Percentiles rank a stretch among this genome's conserved stretches.
Evolutionary conservation across 1,140 invertebrate genomes (phyloP).

Genomic region (Telenomus remus): DNA sequence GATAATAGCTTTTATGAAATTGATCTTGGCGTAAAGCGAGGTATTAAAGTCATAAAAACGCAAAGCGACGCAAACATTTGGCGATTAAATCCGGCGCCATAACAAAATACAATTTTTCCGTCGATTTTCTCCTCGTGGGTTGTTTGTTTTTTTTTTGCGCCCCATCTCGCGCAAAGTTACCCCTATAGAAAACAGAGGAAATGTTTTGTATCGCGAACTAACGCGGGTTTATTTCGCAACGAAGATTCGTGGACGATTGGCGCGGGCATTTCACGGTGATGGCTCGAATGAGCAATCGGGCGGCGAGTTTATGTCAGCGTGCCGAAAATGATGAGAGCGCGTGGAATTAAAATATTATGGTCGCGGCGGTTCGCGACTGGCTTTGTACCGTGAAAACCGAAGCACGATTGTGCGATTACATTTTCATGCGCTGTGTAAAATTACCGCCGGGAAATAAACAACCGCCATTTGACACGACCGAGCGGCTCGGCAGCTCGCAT

Average conservation of each 20-base stretch:
- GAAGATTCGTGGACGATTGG: neutral
- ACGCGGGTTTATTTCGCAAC: neutral
- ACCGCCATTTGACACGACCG: conserved; percentile 58
- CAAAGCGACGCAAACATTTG: conserved; percentile 34
- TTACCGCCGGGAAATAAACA: conserved; percentile 58
- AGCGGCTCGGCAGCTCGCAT: conserved; percentile 50
- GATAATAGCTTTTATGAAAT: conserved; percentile 44
- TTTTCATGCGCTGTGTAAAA: conserved; percentile 52
- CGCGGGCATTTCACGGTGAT: too few species aligned
- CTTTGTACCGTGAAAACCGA: conserved; percentile 40
- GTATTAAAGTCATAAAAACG: conserved; percentile 47
- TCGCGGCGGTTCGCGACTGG: conserved; percentile 16
- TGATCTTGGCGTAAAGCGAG: conserved; percentile 34
- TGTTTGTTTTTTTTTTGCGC: too few species aligned
- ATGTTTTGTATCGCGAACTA: neutral
- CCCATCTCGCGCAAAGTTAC: too few species aligned
- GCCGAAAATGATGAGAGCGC: conserved; percentile 17
- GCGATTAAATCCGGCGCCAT: conserved; percentile 9
- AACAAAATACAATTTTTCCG: neutral
- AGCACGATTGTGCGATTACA: conserved; percentile 40
- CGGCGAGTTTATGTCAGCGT: neutral
- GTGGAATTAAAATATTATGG: conserved; percentile 13
- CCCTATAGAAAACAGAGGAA: too few species aligned
- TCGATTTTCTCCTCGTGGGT: too few species aligned
- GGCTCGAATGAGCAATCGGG: neutral